Percentiles rank a stretch among this genome's conserved stretches.
Conservation (phyloP, 2,888 invertebrate genomes). For the Anthophora plumipes region DNA sequence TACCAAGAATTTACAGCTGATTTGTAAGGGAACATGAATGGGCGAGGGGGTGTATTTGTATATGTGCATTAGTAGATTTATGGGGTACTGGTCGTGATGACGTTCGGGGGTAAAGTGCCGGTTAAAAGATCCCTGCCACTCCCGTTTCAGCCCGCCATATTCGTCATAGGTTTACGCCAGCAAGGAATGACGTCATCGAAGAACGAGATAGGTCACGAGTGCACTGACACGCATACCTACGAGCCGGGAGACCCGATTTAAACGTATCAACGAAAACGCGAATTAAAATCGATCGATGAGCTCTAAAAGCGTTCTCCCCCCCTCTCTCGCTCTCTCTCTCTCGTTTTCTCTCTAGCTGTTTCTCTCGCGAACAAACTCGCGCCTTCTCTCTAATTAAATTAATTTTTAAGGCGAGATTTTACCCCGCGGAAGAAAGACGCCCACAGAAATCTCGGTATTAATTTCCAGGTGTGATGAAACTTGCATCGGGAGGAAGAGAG, state of each 20-base stretch:
- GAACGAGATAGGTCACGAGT: slow-evolving; percentile 62
- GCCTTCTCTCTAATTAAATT: slow-evolving; percentile 47
- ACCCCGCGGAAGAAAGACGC: slow-evolving; percentile 12
- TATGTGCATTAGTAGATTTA: not conserved
- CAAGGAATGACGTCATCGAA: slow-evolving; percentile 61
- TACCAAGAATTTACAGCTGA: not conserved
- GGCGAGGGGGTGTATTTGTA: slow-evolving; percentile 1
- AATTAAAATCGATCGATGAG: slow-evolving; percentile 46
- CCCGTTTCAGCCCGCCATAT: slow-evolving; percentile 54
- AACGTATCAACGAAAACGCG: slow-evolving; percentile 56
- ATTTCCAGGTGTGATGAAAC: slow-evolving; percentile 30
- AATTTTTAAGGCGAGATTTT: slow-evolving; percentile 41
- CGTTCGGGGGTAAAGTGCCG: slow-evolving; percentile 17
- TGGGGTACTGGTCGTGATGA: slow-evolving; percentile 1
- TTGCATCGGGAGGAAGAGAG: not conserved
- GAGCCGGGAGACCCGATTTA: slow-evolving; percentile 53
- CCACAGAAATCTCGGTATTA: slow-evolving; percentile 45
- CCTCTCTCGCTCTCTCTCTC: not conserved
- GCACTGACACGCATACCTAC: slow-evolving; percentile 60
- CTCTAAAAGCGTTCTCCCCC: slow-evolving; percentile 15
- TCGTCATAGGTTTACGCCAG: slow-evolving; percentile 61
- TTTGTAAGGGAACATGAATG: not conserved
- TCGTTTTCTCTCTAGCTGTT: not conserved
- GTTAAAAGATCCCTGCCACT: slow-evolving; percentile 48
- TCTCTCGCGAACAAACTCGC: slow-evolving; percentile 18